phyloP scores from a whole-genome alignment of 2,797 vertebrate species.

The Sebastes nivosus region DNA sequence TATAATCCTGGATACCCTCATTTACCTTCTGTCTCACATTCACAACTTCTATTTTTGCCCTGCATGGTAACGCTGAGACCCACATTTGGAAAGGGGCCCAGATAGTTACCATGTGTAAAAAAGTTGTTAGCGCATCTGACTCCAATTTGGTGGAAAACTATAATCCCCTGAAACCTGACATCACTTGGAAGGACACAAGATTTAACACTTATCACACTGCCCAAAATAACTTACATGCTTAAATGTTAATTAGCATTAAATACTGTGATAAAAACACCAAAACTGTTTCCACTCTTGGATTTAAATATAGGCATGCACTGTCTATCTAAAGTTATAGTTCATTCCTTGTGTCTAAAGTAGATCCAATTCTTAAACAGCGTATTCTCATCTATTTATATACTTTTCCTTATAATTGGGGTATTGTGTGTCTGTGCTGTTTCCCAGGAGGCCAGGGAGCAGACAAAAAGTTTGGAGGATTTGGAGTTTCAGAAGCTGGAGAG shows the following conservation, averaged over 20 bases:
- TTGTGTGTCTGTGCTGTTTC: neutral
- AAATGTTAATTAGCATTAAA: neutral
- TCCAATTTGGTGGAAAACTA: slow-evolving; percentile 18
- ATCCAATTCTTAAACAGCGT: neutral
- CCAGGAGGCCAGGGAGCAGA: slow-evolving; percentile 87
- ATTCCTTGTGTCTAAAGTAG: neutral
- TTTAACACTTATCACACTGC: neutral
- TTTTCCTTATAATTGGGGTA: neutral
- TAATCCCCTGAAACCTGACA: slow-evolving; percentile 15
- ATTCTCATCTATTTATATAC: neutral
- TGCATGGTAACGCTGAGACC: neutral
- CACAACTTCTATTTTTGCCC: neutral
- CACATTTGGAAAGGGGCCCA: slow-evolving; percentile 16
- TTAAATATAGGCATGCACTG: neutral
- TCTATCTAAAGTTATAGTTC: neutral
- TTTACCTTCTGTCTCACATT: slow-evolving; percentile 10
- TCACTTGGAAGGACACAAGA: neutral
- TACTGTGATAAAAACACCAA: neutral
- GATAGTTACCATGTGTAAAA: slow-evolving; percentile 48
- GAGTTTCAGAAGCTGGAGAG: slow-evolving; percentile 95
- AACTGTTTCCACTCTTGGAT: neutral
- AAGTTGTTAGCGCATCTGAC: slow-evolving; percentile 22
- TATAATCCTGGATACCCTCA: neutral
- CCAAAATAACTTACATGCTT: neutral
- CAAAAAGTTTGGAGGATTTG: slow-evolving; percentile 90